Base-by-base conservation (phyloP, 2,113 vertebrate species). In the Lophotis ruficrista region DNA sequence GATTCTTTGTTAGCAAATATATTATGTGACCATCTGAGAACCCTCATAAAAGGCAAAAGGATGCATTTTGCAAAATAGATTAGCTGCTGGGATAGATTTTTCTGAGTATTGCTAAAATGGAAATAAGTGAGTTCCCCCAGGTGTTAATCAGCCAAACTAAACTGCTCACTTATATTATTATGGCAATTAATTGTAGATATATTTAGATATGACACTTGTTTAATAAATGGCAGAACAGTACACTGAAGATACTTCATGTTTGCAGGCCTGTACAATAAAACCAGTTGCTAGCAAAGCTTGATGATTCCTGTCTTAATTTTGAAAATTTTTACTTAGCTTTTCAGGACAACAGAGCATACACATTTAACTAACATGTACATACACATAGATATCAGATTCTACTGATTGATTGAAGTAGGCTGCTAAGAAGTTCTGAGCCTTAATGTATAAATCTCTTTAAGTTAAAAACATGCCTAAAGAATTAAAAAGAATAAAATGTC, bases 71-170 rank as follows among this genome's bases (percentile, higher is more conserved):
- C 50, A 57, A 89, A 75, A 45, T 61, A 75, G 45, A 48, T 69
- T 73, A 69, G 51, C 45, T 80, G 51, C 71, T 18, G 35, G 27
- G 33, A 76, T 38, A 86, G 24, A 50, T 83, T 83, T 89, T 92
- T 86, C 45, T 77, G 24, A 77, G 37, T 2, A 13, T 54, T 78
- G 61, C 38, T 87, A 58, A 92, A 86, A 90, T 80, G 78, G 50
- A 92, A 92, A 90, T 75, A 85, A 56, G 33, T 73, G 35, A 51
- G 10, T 62, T 61, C 41, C 58, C 62, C 43, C 27, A 87, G 73
- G 75, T 81, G 54, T 83, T 96, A 96, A 87, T 94, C 86, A 90
- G 56, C 25, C 22, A 45, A 90, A 68, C 62, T 81, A 72, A 87
- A 92, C n/a, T 47, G 47, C 53, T 83, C 31, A 47, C 58, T 60